phyloP scores from a whole-genome alignment of 2,888 invertebrate species.

The Luffia ferchaultella region DNA sequence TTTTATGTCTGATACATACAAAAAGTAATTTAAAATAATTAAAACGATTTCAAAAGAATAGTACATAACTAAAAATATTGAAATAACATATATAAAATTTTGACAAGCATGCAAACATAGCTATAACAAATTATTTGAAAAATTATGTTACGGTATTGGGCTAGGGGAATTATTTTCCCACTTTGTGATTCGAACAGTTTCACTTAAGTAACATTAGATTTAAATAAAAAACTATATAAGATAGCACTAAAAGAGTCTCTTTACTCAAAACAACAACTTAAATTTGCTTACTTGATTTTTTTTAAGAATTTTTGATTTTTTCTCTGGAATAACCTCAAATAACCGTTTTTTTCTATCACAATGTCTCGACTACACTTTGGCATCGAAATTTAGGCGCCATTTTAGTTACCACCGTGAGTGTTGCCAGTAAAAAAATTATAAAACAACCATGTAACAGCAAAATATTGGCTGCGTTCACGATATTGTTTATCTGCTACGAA shows the following conservation, averaged over 20 bases:
- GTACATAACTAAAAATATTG: too few relatives aligned
- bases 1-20: too few relatives aligned
- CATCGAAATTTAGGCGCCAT: neutral
- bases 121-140: too few relatives aligned
- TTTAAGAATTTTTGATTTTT: neutral
- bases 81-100: too few relatives aligned
- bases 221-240: neutral
- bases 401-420: neutral
- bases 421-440: neutral
- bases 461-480: neutral
- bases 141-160: slow-evolving; percentile 1
- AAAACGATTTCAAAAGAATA: too few relatives aligned
- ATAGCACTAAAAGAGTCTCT: slow-evolving; percentile 1
- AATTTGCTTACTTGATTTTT: slow-evolving; percentile 2
- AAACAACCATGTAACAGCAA: neutral
- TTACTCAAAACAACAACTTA: neutral
- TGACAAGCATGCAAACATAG: too few relatives aligned
- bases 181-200: neutral
- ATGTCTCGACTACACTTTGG: neutral
- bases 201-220: neutral
- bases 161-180: slow-evolving; percentile 5
- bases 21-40: too few relatives aligned
- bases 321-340: neutral
- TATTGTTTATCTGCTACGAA: neutral
- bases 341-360: neutral